Conservation (phyloP, 1,140 invertebrate genomes). For the Planococcus citri region DNA sequence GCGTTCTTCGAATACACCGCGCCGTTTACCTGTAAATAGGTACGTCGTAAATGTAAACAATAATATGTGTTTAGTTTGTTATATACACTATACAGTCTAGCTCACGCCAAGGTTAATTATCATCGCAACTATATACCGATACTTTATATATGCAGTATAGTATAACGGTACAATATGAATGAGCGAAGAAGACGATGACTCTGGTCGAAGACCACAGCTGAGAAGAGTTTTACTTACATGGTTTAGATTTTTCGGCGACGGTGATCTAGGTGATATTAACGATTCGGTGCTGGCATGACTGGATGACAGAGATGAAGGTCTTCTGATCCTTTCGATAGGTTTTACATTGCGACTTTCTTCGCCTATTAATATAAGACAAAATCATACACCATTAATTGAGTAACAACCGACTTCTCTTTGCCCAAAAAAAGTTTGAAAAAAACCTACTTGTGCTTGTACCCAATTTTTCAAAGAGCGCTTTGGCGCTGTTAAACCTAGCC, state of each 20-base stretch:
- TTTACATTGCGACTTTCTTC: not conserved
- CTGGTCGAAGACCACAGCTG: too few species aligned
- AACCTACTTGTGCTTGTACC: slow-evolving; percentile 35
- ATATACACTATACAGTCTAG: too few species aligned
- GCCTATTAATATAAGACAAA: not conserved
- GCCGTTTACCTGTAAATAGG: not conserved
- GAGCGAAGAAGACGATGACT: too few species aligned
- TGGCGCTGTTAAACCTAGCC: slow-evolving; percentile 78
- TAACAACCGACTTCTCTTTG: too few species aligned
- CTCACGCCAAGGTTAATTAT: too few species aligned
- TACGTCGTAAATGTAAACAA: too few species aligned
- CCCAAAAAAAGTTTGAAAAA: too few species aligned
- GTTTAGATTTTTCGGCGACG: not conserved
- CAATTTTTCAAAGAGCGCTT: slow-evolving; percentile 83
- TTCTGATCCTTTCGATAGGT: slow-evolving; percentile 1
- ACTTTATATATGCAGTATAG: too few species aligned
- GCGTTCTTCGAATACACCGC: not conserved
- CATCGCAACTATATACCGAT: too few species aligned
- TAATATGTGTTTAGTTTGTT: too few species aligned
- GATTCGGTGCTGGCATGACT: slow-evolving; percentile 13
- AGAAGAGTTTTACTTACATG: not conserved
- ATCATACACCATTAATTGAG: too few species aligned
- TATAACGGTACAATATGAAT: too few species aligned
- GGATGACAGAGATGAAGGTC: slow-evolving; percentile 24
- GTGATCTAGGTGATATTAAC: slow-evolving; percentile 10